Base-by-base conservation (phyloP, 2,797 vertebrate species). In the Molossus molossus region DNA sequence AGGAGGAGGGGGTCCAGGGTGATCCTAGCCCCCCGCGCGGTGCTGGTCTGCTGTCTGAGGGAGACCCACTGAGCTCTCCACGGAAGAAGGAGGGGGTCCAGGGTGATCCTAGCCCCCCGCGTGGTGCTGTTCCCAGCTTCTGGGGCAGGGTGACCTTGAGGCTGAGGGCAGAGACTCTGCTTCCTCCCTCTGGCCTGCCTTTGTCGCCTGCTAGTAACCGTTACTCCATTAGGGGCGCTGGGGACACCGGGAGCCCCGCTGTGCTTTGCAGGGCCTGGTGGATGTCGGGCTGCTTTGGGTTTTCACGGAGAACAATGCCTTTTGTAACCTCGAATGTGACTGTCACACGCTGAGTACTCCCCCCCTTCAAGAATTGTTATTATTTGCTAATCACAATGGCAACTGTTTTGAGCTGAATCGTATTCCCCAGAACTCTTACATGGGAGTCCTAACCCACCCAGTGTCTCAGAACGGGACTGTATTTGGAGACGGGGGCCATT, bases 401-500 rank as follows among this genome's bases (percentile, higher is more conserved):
- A 6, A 58, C 60, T 5, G 3, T 25, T 12, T 1, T 10, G 76
- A 27, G 21, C 58, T 27, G 70, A 23, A 3, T 11, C n/a, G 29
- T 2, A 5, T n/a, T 25, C 8, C 11, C 58, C 64, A 37, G 64
- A 57, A 58, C 10, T 13, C 25, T 0, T 9, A 0, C 4, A 33
- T 6, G 37, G 21, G 17, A 40, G 20, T 76, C 65, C 80, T 37
- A 18, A 4, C 3, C 21, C 7, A 17, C 9, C 20, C 10, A 0
- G 33, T 0, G 50, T 27, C 67, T 82, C 11, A 33, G 62, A 23
- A 9, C 5, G 11, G 0, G 12, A 67, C 62, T 65, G 33, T 27
- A 2, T 33, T 18, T 67, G 18, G 40, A 85, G 55, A 48, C 0
- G 1, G 84, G n/a, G 33, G 50, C 17, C 13, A n/a, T 1, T 15